Conservation (phyloP, 2,888 invertebrate genomes). For the Macrosiphum euphorbiae region DNA sequence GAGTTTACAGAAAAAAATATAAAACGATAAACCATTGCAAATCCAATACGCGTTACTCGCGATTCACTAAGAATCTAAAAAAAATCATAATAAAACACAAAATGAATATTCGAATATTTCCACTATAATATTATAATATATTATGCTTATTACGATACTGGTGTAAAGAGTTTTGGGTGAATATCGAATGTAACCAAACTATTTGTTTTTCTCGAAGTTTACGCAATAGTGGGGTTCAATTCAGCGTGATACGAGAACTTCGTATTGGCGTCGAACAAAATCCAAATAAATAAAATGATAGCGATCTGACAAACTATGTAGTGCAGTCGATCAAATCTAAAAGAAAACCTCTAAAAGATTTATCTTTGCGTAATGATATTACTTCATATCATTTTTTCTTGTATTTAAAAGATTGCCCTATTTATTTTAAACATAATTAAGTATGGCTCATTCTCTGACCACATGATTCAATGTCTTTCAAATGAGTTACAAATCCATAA, state of each 20-base stretch:
- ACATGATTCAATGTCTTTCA: background rate
- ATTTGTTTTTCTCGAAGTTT: background rate
- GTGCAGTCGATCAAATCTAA: background rate
- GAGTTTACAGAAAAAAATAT: background rate
- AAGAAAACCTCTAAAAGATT: background rate
- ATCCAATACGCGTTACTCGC: background rate
- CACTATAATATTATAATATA: background rate
- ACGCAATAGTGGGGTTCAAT: background rate
- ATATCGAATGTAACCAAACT: background rate
- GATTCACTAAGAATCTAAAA: background rate
- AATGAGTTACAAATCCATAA: background rate
- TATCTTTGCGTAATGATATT: background rate
- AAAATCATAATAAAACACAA: background rate
- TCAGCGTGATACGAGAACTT: background rate
- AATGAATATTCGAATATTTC: background rate
- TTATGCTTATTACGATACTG: background rate
- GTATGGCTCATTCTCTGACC: background rate
- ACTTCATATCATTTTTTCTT: background rate
- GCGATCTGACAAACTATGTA: background rate
- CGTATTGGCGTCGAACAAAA: background rate
- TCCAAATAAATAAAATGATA: conserved; percentile 22
- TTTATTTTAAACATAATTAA: background rate
- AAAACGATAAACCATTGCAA: background rate
- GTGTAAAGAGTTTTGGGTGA: background rate
- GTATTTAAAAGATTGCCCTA: background rate